Conservation (phyloP, 2,797 vertebrate species). For the Hippoglossus hippoglossus region DNA sequence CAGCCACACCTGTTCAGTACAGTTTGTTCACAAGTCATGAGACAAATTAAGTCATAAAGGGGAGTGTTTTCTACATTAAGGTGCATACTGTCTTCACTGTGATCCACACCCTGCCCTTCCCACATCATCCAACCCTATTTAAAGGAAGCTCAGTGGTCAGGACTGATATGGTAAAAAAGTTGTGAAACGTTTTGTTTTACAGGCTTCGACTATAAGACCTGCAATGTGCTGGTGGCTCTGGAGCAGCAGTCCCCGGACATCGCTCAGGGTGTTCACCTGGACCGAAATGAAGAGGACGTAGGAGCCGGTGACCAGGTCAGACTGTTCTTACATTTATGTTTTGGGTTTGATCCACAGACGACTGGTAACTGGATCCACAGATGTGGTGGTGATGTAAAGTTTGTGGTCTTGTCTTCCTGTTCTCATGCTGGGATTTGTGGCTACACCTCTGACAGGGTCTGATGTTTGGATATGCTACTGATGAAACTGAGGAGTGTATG, state of each 20-base stretch:
- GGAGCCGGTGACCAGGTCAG: constrained; percentile 95
- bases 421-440: constrained; percentile 3
- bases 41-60: background rate
- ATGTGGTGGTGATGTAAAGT: background rate
- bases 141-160: background rate
- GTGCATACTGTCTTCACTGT: no score
- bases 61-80: no score
- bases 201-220: constrained; percentile 98
- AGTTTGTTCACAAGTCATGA: background rate
- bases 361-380: background rate
- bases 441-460: constrained; percentile 84
- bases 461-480: constrained; percentile 97
- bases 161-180: background rate
- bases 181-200: background rate
- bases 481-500: constrained; percentile 98
- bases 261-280: constrained; percentile 93
- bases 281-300: constrained; percentile 93
- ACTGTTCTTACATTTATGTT: background rate
- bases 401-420: background rate
- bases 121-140: background rate
- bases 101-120: no score
- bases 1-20: no score
- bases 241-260: constrained; percentile 97
- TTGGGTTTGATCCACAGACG: background rate
- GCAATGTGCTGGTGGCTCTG: constrained; percentile 95